Conservation (phyloP, 2,113 vertebrate genomes). For the Axis porcinus region DNA sequence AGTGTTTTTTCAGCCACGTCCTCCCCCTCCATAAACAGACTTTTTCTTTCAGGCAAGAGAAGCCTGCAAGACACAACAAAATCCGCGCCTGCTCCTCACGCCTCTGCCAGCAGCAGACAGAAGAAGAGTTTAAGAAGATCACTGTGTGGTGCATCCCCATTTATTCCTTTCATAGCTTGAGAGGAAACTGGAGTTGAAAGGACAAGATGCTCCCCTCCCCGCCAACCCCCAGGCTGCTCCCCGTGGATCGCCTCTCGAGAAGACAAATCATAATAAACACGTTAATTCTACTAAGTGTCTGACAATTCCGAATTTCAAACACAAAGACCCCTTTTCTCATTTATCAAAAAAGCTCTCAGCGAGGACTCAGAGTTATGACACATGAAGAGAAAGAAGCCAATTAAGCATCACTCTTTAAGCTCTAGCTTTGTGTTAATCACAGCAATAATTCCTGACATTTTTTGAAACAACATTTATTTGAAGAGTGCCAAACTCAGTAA, state of each 20-base stretch:
- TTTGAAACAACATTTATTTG: neutral
- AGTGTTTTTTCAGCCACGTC: slow-evolving; percentile 90
- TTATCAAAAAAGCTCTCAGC: neutral
- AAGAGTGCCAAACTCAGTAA: neutral
- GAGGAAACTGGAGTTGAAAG: neutral
- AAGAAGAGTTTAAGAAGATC: slow-evolving; percentile 20
- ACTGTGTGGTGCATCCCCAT: neutral
- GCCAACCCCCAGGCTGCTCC: neutral
- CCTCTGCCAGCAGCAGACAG: slow-evolving; percentile 21
- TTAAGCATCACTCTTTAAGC: neutral
- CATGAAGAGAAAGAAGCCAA: neutral
- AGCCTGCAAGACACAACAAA: slow-evolving; percentile 71
- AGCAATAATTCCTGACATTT: neutral
- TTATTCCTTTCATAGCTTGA: neutral
- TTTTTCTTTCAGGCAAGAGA: slow-evolving; percentile 69
- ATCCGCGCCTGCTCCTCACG: slow-evolving; percentile 42
- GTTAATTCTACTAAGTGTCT: neutral
- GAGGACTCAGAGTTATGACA: neutral
- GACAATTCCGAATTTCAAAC: neutral
- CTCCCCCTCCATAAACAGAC: slow-evolving; percentile 82
- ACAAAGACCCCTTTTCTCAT: neutral
- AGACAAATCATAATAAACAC: neutral
- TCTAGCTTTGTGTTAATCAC: neutral
- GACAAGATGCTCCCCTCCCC: neutral
- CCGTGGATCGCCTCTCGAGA: neutral